Base-by-base conservation (phyloP, 2,888 invertebrate species). In the Drosophila paracracens region DNA sequence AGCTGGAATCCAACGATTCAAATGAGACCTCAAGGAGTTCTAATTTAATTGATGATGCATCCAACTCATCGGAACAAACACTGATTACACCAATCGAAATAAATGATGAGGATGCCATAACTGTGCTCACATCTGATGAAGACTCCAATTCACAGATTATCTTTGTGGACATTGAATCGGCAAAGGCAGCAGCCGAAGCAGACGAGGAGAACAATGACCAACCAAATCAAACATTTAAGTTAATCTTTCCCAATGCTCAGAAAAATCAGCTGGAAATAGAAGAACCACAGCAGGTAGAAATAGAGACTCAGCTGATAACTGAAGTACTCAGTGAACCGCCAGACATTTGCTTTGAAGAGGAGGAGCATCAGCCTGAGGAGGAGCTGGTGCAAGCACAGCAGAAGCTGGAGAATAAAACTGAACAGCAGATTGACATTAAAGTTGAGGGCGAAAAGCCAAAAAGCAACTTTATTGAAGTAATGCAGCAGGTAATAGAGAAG, bases 81-180 rank as follows among this genome's bases (percentile, higher is more conserved):
- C 27, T 63, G 27, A 33, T 25, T n/a, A 36, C 52, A 50, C 52
- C 25, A 16, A 25, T 48, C 13, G 69, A 76, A 33, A n/a, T 52
- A 4, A 50, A 54, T 29, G 70, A 70, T 36, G 58, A 71, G 25
- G 75, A 76, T 4, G 56, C 71, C n/a, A 76, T 76, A n/a, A 67
- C 65, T 18, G 65, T 76, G 46, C 36, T 70, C 36, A 60, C 63
- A 40, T 62, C 70, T 7, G 61, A 63, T 18, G 73, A 69, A 5
- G 79, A 79, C 16, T 79, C 76, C 2, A 65, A 73, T 62, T 79
- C 79, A 0, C 76, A 76, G 33, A 79, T 79, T 18, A 79, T 79
- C 33, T 76, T 79, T 40, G 52, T 79, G 11, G 73, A 79, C 25
- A 76, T 79, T 10, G 63, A 79, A 52, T 52, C 72, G 8, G 51